phyloP scores from a whole-genome alignment of 2,797 vertebrate species.

The Cottoperca gobio region DNA sequence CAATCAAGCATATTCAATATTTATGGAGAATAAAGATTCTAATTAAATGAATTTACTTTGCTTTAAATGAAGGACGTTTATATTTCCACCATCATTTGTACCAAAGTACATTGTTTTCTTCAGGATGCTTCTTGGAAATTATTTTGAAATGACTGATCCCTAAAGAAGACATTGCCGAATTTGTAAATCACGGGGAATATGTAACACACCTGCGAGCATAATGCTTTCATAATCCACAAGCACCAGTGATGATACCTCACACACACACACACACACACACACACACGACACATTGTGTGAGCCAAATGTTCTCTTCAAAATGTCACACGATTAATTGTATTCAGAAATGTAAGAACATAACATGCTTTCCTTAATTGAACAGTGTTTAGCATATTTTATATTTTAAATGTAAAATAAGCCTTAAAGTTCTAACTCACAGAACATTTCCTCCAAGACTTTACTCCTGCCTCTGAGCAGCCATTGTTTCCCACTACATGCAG shows the following conservation, averaged over 20 bases:
- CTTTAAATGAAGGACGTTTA: not conserved
- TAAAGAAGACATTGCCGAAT: not conserved
- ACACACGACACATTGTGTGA: too few species aligned
- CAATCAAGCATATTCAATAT: not conserved
- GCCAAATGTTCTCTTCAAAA: not conserved
- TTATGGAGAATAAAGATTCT: not conserved
- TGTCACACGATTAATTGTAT: not conserved
- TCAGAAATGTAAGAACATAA: not conserved
- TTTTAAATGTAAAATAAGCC: not conserved
- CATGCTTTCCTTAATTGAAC: not conserved
- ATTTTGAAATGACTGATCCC: not conserved
- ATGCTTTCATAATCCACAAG: conserved; percentile 4
- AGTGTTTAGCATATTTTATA: not conserved
- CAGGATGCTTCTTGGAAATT: not conserved
- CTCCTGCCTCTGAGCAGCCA: not conserved
- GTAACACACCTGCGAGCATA: not conserved
- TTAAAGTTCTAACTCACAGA: not conserved
- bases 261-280: not conserved
- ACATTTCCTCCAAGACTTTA: conserved; percentile 2
- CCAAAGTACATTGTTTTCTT: not conserved
- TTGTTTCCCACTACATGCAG: not conserved
- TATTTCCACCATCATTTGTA: not conserved
- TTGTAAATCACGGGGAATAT: not conserved
- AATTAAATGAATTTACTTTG: not conserved
- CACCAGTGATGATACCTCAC: not conserved